Percentiles rank a stretch among this genome's conserved stretches.
Evolutionary conservation across 2,113 vertebrate species (phyloP).

Genomic region (Lamprotornis superbus): DNA sequence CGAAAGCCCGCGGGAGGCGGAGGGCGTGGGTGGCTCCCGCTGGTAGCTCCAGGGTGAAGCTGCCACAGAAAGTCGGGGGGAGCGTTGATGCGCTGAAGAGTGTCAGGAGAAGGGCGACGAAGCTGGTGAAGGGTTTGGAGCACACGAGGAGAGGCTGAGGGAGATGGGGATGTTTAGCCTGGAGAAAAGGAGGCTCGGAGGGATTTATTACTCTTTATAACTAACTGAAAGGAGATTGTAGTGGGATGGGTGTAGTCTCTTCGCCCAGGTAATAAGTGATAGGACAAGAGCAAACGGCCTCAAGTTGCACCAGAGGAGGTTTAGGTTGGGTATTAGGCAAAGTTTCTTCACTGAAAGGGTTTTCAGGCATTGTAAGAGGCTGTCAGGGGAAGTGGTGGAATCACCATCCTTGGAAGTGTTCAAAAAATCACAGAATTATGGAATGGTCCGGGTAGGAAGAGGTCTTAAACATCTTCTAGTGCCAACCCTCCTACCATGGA

Average conservation of each 20-base stretch:
- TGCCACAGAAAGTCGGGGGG: neutral
- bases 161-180: neutral
- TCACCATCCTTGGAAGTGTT: neutral
- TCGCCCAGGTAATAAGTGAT: neutral
- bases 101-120: neutral
- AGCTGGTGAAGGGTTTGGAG: neutral
- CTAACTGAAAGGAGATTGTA: neutral
- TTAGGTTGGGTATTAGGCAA: neutral
- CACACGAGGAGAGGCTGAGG: neutral
- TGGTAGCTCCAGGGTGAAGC: rapidly evolving
- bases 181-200: neutral
- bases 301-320: neutral
- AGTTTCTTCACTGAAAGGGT: neutral
- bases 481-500: too few species aligned
- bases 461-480: neutral
- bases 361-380: neutral
- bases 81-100: rapidly evolving
- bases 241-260: neutral
- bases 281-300: neutral
- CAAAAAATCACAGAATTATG: neutral
- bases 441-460: neutral
- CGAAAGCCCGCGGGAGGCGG: neutral
- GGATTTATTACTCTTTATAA: too few species aligned
- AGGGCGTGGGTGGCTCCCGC: neutral
- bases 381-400: rapidly evolving